Evolutionary conservation across 2,888 invertebrate species (phyloP).

Genomic region (Neoascia interrupta): DNA sequence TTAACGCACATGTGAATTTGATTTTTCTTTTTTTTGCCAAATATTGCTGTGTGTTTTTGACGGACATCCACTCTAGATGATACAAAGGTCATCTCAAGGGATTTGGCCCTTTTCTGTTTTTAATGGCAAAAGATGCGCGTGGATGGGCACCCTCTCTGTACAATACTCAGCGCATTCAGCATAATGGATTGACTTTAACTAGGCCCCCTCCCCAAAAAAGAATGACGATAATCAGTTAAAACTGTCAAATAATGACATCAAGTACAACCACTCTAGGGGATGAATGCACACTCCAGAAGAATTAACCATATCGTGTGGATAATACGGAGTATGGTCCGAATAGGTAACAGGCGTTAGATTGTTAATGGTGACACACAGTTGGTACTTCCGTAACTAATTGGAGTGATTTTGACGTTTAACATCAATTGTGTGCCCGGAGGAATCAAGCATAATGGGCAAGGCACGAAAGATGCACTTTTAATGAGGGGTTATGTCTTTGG

Average conservation of each 20-base stretch:
- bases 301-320: constrained; percentile 38
- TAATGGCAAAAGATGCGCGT: constrained; percentile 32
- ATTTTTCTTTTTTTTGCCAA: neutral
- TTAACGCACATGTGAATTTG: neutral
- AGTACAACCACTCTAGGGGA: constrained; percentile 23
- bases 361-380: constrained; percentile 42
- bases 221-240: constrained; percentile 53
- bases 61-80: constrained; percentile 7
- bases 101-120: constrained; percentile 22
- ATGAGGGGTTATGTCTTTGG: too few species aligned
- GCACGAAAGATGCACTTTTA: constrained; percentile 24
- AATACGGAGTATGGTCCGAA: neutral
- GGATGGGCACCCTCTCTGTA: constrained; percentile 5
- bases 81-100: constrained; percentile 6
- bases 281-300: constrained; percentile 24
- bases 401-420: constrained; percentile 32
- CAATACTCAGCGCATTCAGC: neutral
- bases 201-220: neutral
- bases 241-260: constrained; percentile 45
- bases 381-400: constrained; percentile 37
- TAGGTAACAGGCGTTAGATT: constrained; percentile 49
- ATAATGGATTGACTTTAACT: constrained; percentile 23
- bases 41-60: constrained; percentile 29
- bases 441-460: neutral
- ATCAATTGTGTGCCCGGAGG: constrained; percentile 6